A percentile compares a stretch with the other conserved stretches of the same genome.
Conservation (phyloP, 2,797 vertebrate species). For the Mastacembelus armatus region DNA sequence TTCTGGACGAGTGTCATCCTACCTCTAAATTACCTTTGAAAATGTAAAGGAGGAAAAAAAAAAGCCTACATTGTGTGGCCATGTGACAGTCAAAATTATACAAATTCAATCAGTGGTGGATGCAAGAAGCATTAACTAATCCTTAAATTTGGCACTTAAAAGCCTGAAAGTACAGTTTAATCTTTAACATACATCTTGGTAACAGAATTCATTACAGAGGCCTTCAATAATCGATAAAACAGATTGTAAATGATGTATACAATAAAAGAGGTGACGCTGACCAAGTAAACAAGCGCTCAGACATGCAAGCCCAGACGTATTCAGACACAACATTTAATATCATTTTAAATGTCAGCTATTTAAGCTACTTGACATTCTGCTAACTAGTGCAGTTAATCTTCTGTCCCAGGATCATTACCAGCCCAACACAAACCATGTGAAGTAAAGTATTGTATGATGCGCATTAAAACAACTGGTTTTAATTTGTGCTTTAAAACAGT, state of each 20-base stretch:
- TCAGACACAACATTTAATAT: background rate
- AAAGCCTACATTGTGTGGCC: background rate
- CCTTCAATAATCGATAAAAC: no score
- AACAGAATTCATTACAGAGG: background rate
- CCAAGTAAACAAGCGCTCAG: background rate
- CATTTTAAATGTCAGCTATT: conserved; percentile 3
- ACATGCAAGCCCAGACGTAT: background rate
- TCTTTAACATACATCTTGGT: background rate
- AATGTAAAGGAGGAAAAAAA: background rate
- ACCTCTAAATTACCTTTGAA: conserved; percentile 1
- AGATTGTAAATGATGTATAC: no score
- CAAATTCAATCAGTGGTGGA: background rate
- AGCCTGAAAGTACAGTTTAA: background rate
- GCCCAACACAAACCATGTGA: conserved; percentile 7
- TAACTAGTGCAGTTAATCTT: conserved; percentile 4
- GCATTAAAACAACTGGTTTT: no score
- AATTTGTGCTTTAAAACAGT: conserved; percentile 1
- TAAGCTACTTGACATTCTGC: conserved; percentile 1
- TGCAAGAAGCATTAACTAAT: background rate
- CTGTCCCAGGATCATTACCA: conserved; percentile 6
- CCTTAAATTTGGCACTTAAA: background rate
- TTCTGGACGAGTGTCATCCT: background rate
- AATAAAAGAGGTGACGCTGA: no score
- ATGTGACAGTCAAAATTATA: background rate
- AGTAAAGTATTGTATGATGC: background rate